phyloP scores from a whole-genome alignment of 2,797 vertebrate genomes.

The Odontamblyopus rebecca region DNA sequence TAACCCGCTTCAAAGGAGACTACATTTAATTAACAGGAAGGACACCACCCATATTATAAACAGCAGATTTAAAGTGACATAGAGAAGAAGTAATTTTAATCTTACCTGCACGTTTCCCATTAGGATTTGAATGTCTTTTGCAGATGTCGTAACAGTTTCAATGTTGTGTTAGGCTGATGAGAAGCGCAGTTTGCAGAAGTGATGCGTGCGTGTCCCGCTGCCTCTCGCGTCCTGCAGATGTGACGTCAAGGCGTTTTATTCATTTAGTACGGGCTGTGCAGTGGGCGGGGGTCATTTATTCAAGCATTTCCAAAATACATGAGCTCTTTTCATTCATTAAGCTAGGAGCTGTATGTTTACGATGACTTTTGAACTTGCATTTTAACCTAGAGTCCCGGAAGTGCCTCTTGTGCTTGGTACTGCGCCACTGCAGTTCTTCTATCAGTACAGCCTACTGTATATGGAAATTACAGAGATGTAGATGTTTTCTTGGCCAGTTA shows the following conservation, averaged over 20 bases:
- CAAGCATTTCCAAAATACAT: background rate
- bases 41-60: constrained; percentile 7
- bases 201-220: constrained; percentile 32
- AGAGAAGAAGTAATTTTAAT: background rate
- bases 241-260: constrained; percentile 56
- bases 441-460: background rate
- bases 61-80: background rate
- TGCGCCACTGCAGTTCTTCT: background rate
- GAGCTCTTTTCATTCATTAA: background rate
- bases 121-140: background rate
- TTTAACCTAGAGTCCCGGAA: background rate
- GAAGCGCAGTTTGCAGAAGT: constrained; percentile 1
- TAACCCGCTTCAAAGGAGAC: background rate
- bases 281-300: background rate
- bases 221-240: constrained; percentile 37
- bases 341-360: background rate
- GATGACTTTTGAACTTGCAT: background rate
- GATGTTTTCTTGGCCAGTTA: background rate
- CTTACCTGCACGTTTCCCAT: constrained; percentile 82
- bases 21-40: background rate
- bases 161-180: background rate
- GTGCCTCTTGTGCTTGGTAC: background rate
- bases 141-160: background rate
- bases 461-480: background rate
- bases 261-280: background rate